phyloP scores from a whole-genome alignment of 2,888 invertebrate species.

The Dryococelus australis region DNA sequence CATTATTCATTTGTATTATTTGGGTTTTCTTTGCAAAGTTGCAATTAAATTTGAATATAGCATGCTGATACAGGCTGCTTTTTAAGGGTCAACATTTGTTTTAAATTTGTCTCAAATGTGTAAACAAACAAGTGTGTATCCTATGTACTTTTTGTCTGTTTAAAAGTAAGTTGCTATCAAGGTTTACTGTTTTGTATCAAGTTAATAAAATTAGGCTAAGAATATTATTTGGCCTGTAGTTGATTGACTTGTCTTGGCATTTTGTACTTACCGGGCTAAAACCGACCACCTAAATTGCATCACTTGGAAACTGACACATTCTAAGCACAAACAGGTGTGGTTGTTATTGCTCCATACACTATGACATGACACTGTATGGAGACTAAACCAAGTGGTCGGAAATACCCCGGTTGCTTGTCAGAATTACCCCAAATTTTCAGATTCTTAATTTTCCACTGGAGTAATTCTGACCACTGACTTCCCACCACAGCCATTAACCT shows the following conservation, averaged over 20 bases:
- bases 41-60: background rate
- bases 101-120: background rate
- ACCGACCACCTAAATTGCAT: too few relatives aligned
- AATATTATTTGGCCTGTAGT: background rate
- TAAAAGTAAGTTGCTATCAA: background rate
- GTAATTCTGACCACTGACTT: background rate
- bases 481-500: background rate
- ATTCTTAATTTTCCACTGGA: background rate
- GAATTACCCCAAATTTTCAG: conserved; percentile 16
- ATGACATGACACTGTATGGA: background rate
- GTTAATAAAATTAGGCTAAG: background rate
- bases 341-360: background rate
- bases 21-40: background rate
- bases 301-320: background rate
- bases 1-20: background rate
- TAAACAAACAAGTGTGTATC: background rate
- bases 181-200: background rate
- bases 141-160: background rate
- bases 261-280: background rate
- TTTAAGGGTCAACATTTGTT: background rate
- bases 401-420: background rate
- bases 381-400: background rate
- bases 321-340: background rate
- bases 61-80: background rate
- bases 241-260: background rate